Base-by-base conservation (phyloP, 2,888 invertebrate species). In the Altica lythri region DNA sequence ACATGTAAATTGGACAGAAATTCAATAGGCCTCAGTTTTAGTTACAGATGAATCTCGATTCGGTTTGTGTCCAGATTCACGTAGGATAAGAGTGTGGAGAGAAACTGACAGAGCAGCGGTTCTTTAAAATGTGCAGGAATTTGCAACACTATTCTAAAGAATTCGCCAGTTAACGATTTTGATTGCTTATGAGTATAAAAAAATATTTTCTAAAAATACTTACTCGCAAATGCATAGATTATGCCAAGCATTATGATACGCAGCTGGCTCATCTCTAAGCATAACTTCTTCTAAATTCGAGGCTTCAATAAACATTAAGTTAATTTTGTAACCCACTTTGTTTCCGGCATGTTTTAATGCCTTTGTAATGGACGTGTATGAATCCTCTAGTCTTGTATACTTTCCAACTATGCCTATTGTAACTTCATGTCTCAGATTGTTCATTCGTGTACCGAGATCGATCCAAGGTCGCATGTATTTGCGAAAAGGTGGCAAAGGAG, bases 361-460 rank as follows among this genome's bases (percentile, higher is more conserved):
- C 78, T 99, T 98, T 0, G 89, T 89, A 0, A 99, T 92, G 0
- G 98, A 99, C 0, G 96, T 92, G 72, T 99, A 99, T 0, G 98
- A 89, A 78, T 99, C 99, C 72, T 94, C 90, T 9, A 97, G 78
- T 71, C 90, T 89, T 0, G 97, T 97, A 72, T 99, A 99, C 78
- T 99, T 98, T 4, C 98, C 98, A 1, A 98, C 98, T 2, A 98
- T 79, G 1, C 91, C 91, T 53, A 98, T 96, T 57, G 83, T 88
- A 0, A 96, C 92, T 71, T 88, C 88, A 68, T 88, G 86, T n/a
- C 89, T 83, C 6, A 95, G 78, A 63, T 87, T 86, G 69, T 95
- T 93, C 29, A 90, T 86, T 25, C 91, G 86, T 64, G 91, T 88
- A 0, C 94, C 92, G 17, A 98, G 79, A 67, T 92, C 90, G 47